phyloP scores from a whole-genome alignment of 2,113 vertebrate genomes.

The Cololabis saira region DNA sequence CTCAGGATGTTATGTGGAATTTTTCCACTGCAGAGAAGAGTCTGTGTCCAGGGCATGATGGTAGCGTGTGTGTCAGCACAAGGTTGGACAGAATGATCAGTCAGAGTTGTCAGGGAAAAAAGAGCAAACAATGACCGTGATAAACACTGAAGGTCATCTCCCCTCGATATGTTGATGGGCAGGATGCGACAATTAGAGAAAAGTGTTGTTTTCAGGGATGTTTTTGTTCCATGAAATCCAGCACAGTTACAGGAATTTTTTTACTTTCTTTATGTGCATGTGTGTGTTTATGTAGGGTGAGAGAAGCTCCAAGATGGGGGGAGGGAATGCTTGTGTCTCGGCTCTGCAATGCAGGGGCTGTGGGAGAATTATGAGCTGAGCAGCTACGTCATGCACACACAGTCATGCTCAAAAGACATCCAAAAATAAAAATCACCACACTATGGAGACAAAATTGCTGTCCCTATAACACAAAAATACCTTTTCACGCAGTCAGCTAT shows the following conservation, averaged over 20 bases:
- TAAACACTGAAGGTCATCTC: conserved; percentile 39
- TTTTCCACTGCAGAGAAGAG: conserved; percentile 46
- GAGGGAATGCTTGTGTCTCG: conserved; percentile 56
- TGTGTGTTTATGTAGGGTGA: conserved; percentile 48
- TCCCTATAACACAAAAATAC: background rate
- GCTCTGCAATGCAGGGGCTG: conserved; percentile 80
- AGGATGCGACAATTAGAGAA: background rate
- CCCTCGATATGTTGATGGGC: conserved; percentile 4
- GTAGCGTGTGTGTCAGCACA: conserved; percentile 33
- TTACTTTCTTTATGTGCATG: conserved; percentile 3
- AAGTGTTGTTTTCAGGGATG: background rate
- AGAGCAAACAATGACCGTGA: conserved; percentile 10
- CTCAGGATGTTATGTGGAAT: conserved; percentile 33
- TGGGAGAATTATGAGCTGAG: conserved; percentile 70
- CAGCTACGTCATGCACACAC: conserved; percentile 63
- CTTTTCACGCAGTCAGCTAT: conserved; percentile 3
- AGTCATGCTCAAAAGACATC: conserved; percentile 31
- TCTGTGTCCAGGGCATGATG: conserved; percentile 4
- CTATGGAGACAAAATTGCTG: too few relatives aligned
- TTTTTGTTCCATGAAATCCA: conserved; percentile 5
- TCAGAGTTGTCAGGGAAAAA: conserved; percentile 15
- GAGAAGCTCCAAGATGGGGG: conserved; percentile 43
- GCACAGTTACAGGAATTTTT: background rate
- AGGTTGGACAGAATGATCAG: conserved; percentile 14
- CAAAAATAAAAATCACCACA: conserved; percentile 7